Conservation (phyloP, 2,888 invertebrate genomes). For the Hirtodrosophila histrioides region DNA sequence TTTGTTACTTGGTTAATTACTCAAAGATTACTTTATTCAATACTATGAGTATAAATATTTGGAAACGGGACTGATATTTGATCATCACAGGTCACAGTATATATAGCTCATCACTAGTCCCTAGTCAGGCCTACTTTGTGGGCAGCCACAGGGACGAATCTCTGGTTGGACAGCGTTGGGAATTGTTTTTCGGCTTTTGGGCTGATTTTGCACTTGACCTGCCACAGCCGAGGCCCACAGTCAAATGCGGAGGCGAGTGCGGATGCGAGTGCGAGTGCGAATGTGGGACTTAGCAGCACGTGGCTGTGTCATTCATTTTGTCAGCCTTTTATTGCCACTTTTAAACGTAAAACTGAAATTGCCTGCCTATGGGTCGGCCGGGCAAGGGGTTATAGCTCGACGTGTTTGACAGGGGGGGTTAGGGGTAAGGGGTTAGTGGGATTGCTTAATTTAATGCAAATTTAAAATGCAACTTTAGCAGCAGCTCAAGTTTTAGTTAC, state of each 20-base stretch:
- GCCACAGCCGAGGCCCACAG: slow-evolving; percentile 6
- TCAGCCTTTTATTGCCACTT: slow-evolving; percentile 40
- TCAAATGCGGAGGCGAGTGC: not conserved
- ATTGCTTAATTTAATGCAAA: slow-evolving; percentile 51
- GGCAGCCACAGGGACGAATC: not conserved
- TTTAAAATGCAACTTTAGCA: slow-evolving; percentile 48
- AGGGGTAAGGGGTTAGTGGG: too few species aligned
- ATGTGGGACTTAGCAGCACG: slow-evolving; percentile 27
- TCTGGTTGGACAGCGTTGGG: not conserved
- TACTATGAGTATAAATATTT: too few species aligned
- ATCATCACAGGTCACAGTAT: too few species aligned
- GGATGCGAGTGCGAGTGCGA: slow-evolving; percentile 11
- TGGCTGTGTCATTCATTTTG: slow-evolving; percentile 35
- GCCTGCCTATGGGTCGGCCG: not conserved
- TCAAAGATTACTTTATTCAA: too few species aligned
- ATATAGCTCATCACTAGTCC: too few species aligned
- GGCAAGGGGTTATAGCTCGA: not conserved
- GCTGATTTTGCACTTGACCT: slow-evolving; percentile 51
- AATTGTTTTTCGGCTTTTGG: slow-evolving; percentile 19
- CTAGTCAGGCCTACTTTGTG: too few species aligned
- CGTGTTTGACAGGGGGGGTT: too few species aligned
- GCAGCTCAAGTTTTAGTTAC: slow-evolving; percentile 30
- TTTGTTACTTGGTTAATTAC: too few species aligned
- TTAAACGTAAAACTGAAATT: slow-evolving; percentile 33
- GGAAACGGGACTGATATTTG: too few species aligned